Evolutionary conservation across 2,888 invertebrate species (phyloP).

Genomic region (Microctonus brassicae): DNA sequence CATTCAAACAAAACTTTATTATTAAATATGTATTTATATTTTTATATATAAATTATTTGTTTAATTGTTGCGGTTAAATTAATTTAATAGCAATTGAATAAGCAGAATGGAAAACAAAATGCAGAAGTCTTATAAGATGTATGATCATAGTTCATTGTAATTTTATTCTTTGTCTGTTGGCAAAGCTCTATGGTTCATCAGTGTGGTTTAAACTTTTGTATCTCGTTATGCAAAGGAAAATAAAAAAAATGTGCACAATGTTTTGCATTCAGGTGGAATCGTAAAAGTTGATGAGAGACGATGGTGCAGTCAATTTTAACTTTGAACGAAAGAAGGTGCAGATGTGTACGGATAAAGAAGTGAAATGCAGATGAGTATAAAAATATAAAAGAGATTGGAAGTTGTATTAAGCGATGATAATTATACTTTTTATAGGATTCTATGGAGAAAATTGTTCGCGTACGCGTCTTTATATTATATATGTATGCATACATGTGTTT

Average conservation of each 20-base stretch:
- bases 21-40: no score
- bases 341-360: background rate
- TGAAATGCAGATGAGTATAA: conserved; percentile 36
- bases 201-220: conserved; percentile 7
- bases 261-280: conserved; percentile 25
- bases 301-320: conserved; percentile 14
- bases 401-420: conserved; percentile 34
- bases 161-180: background rate
- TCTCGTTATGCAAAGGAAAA: conserved; percentile 20
- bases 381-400: conserved; percentile 42
- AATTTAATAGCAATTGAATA: no score
- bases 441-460: background rate
- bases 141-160: background rate
- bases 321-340: background rate
- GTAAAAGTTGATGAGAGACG: conserved; percentile 29
- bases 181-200: background rate
- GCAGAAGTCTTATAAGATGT: background rate
- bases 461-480: no score
- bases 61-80: no score
- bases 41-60: no score
- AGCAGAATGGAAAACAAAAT: background rate
- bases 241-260: background rate
- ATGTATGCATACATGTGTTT: background rate
- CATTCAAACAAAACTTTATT: background rate
- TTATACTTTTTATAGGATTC: conserved; percentile 2